Conservation (phyloP, 2,113 vertebrate genomes). For the Procavia capensis region DNA sequence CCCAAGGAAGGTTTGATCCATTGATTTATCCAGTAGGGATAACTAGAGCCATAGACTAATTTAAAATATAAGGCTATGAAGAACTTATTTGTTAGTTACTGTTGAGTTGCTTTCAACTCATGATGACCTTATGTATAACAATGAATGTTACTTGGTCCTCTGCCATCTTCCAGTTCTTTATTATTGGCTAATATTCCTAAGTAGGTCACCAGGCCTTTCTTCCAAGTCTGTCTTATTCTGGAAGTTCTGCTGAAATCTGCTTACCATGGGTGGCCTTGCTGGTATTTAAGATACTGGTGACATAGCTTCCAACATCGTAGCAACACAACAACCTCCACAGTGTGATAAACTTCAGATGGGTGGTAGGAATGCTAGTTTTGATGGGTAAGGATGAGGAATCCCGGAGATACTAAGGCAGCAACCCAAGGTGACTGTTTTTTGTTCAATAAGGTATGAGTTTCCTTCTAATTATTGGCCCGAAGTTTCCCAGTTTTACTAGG, state of each 20-base stretch:
- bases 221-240: background rate
- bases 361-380: background rate
- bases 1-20: background rate
- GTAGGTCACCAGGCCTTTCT: background rate
- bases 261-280: background rate
- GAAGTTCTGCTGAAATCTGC: background rate
- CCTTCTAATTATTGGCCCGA: background rate
- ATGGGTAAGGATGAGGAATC: background rate
- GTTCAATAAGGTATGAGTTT: slow-evolving; percentile 22
- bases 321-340: background rate
- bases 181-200: background rate
- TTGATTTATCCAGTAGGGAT: background rate
- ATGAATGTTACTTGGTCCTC: background rate
- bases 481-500: background rate
- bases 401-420: background rate
- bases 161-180: background rate
- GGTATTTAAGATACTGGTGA: background rate
- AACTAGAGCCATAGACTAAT: background rate
- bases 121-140: no score
- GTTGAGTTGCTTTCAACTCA: no score
- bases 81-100: background rate
- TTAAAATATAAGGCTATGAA: background rate
- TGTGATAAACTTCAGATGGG: background rate
- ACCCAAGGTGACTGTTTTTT: background rate
- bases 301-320: background rate